Evolutionary conservation across 2,797 vertebrate species (phyloP).

Genomic region (Alcedo quadribrachys): DNA sequence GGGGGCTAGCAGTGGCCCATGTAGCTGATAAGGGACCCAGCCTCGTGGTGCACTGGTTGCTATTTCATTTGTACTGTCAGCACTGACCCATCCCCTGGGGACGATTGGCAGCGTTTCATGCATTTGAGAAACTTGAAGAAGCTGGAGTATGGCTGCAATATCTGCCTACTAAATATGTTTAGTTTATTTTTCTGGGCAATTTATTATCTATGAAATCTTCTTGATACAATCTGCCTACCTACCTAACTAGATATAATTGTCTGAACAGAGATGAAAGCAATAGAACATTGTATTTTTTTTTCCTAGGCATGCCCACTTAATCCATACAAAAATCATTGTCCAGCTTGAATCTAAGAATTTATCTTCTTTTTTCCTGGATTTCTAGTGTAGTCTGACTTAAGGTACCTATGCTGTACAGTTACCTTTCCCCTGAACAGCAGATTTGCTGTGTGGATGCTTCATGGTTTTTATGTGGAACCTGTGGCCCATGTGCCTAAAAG

Average conservation of each 20-base stretch:
- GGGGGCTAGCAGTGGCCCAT: background rate
- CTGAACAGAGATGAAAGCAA: background rate
- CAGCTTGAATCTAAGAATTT: background rate
- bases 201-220: background rate
- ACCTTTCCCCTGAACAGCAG: background rate
- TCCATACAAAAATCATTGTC: background rate
- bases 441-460: background rate
- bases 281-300: background rate
- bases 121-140: background rate
- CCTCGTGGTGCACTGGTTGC: background rate
- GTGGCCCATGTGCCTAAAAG: background rate
- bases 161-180: background rate
- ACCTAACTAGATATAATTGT: background rate
- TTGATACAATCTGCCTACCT: background rate
- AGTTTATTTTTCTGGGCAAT: background rate
- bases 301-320: background rate
- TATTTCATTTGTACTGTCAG: background rate
- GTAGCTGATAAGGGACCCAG: background rate
- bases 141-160: background rate
- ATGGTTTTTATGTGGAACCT: background rate
- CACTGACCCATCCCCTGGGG: background rate
- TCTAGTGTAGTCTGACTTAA: background rate
- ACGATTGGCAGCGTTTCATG: background rate
- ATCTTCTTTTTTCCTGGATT: background rate
- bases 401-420: background rate